phyloP scores from a whole-genome alignment of 2,888 invertebrate species.

The Cyclophora punctaria region DNA sequence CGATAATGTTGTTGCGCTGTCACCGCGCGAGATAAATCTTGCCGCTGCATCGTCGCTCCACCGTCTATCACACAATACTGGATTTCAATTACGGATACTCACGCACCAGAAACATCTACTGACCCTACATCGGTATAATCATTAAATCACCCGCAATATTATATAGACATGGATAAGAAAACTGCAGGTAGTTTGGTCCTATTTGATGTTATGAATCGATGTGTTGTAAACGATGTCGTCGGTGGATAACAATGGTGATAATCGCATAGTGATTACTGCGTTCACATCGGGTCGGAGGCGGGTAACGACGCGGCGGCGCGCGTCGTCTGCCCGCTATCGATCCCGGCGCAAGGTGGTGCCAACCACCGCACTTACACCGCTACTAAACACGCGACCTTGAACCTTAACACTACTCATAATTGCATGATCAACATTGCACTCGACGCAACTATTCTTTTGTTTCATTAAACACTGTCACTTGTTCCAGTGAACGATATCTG shows the following conservation, averaged over 20 bases:
- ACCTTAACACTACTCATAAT: constrained; percentile 49
- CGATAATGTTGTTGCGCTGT: constrained; percentile 45
- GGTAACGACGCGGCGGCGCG: constrained; percentile 54
- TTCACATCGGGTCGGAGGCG: constrained; percentile 34
- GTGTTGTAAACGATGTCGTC: constrained; percentile 1
- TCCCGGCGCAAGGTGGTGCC: constrained; percentile 56
- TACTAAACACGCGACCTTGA: constrained; percentile 59
- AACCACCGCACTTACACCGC: constrained; percentile 47
- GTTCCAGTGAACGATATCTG: no score
- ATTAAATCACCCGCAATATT: no score
- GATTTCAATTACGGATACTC: no score
- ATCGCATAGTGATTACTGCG: constrained; percentile 41
- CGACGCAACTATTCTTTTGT: background rate
- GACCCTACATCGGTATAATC: no score
- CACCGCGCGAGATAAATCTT: constrained; percentile 39
- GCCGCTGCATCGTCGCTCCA: constrained; percentile 22
- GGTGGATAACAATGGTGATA: constrained; percentile 39
- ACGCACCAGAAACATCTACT: no score
- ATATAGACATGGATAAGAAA: no score
- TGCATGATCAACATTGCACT: constrained; percentile 38
- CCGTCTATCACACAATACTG: constrained; percentile 20
- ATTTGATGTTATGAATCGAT: no score
- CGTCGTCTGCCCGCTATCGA: constrained; percentile 64
- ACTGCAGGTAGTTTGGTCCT: no score
- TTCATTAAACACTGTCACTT: background rate